Evolutionary conservation across 2,113 vertebrate species (phyloP).

Genomic region (Vulpes lagopus): DNA sequence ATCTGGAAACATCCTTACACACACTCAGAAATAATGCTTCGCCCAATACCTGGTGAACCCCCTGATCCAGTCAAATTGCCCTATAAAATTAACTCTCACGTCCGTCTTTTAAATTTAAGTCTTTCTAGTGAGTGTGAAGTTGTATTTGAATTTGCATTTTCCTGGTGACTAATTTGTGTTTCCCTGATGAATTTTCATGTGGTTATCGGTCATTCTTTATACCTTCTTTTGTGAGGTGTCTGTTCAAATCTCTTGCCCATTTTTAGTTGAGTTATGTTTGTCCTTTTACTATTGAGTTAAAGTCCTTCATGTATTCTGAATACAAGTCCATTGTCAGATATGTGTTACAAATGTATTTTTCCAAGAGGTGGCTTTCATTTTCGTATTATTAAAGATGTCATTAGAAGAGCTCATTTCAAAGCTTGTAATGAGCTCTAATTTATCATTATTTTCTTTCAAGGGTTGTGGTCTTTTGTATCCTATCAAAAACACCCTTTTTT

Average conservation of each 20-base stretch:
- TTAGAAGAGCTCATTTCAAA: neutral
- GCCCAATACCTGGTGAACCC: neutral
- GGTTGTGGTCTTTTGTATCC: neutral
- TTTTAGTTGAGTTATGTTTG: neutral
- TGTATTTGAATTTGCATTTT: neutral
- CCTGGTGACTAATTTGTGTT: neutral
- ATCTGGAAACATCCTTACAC: neutral
- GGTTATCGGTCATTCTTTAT: neutral
- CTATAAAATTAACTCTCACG: neutral
- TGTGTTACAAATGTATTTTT: neutral
- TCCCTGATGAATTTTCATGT: neutral
- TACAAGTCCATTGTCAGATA: neutral
- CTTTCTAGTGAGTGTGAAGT: neutral
- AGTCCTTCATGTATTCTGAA: neutral
- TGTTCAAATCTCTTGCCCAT: neutral
- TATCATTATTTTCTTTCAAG: neutral
- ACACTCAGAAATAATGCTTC: neutral
- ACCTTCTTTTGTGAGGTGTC: neutral
- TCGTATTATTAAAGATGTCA: neutral
- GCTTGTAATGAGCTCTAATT: neutral
- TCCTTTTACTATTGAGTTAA: neutral
- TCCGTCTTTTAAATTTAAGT: neutral
- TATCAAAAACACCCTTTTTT: neutral
- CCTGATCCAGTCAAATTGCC: neutral
- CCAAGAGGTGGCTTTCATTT: neutral